Conservation (phyloP, 2,113 vertebrate species). For the Pelobates fuscus region DNA sequence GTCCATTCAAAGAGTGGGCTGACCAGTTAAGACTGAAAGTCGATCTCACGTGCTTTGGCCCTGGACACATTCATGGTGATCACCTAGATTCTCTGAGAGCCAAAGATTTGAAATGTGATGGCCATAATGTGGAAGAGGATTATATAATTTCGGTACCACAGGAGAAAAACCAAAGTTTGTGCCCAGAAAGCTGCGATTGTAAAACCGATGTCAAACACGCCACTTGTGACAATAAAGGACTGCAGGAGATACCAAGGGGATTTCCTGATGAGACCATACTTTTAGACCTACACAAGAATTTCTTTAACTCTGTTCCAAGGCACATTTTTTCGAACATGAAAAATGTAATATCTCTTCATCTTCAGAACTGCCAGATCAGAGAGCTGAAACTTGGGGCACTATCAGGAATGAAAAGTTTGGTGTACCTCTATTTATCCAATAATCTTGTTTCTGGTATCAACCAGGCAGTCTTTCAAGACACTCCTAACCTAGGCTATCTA, state of each 20-base stretch:
- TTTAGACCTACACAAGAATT: conserved; percentile 80
- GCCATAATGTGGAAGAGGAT: conserved; percentile 63
- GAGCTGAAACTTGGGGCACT: conserved; percentile 74
- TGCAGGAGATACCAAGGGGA: conserved; percentile 76
- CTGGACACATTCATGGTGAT: conserved; percentile 73
- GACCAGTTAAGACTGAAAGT: conserved; percentile 65
- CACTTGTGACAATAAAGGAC: conserved; percentile 74
- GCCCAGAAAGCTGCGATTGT: conserved; percentile 79
- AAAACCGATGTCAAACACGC: conserved; percentile 71
- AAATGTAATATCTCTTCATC: conserved; percentile 82
- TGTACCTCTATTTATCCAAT: conserved; percentile 91
- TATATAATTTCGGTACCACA: conserved; percentile 44
- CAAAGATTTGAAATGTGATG: conserved; percentile 75
- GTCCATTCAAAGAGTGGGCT: conserved; percentile 82
- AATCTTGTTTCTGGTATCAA: conserved; percentile 78
- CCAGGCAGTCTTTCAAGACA: conserved; percentile 74
- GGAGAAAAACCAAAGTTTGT: conserved; percentile 55
- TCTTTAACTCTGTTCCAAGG: conserved; percentile 71
- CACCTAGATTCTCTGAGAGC: conserved; percentile 75
- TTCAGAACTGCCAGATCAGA: conserved; percentile 80
- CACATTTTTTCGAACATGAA: conserved; percentile 75
- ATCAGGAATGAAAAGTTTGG: conserved; percentile 74
- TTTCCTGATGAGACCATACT: conserved; percentile 78
- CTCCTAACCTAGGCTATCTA: conserved; percentile 79
- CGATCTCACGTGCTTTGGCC: conserved; percentile 72